These are phyloP conservation scores for Melanaphis sacchari DNA, from an alignment of 1,140 invertebrate genomes.

Conservation along the genomic window DNA sequence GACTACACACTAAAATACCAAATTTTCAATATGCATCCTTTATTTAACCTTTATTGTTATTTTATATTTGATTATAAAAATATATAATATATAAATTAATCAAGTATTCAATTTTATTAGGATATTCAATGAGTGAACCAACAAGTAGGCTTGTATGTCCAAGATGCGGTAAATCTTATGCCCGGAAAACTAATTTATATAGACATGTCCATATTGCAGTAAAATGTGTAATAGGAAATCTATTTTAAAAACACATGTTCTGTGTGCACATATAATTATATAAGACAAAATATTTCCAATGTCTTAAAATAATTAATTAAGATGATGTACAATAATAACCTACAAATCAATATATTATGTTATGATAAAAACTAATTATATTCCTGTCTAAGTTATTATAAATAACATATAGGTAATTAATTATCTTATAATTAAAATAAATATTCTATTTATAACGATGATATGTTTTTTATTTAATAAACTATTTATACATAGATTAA, in stretches of 20 bases:
- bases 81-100: background rate
- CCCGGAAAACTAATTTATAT: background rate
- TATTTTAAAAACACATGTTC: constrained; percentile 30
- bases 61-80: background rate
- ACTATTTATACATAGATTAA: background rate
- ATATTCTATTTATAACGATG: background rate
- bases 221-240: constrained; percentile 62
- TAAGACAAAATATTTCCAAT: background rate
- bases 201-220: constrained; percentile 63
- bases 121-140: background rate
- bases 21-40: background rate
- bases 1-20: background rate
- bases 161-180: background rate
- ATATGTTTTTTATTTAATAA: background rate
- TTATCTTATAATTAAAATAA: background rate
- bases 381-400: background rate
- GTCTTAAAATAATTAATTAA: background rate
- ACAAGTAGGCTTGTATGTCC: background rate
- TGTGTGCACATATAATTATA: constrained; percentile 5
- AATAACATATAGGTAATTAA: background rate
- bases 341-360: background rate
- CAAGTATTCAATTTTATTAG: background rate
- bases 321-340: background rate
- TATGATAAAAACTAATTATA: background rate
- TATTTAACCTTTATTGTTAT: background rate